phyloP scores from a whole-genome alignment of 2,113 vertebrate genomes.

The Antechinus stuartii region DNA sequence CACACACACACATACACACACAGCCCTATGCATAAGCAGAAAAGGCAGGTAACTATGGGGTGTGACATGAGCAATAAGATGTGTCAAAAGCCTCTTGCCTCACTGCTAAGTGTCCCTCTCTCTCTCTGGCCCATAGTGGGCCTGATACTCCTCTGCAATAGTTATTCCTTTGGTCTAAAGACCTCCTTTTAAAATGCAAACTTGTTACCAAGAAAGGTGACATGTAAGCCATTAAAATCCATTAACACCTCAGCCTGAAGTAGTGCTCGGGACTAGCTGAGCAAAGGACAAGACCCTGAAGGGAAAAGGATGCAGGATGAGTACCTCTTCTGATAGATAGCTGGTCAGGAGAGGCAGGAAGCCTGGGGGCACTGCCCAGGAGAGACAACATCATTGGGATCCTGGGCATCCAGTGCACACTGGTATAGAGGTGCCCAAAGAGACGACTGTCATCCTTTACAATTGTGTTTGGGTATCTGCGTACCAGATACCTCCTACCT shows the following conservation, averaged over 20 bases:
- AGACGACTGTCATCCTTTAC: neutral
- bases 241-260: neutral
- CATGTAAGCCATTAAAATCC: neutral
- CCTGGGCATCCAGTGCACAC: neutral
- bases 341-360: constrained; percentile 28
- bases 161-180: neutral
- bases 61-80: neutral
- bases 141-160: neutral
- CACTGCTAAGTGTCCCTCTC: neutral
- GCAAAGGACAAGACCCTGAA: constrained; percentile 7
- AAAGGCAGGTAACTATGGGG: neutral
- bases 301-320: neutral
- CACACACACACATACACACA: neutral
- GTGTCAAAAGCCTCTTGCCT: neutral
- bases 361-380: neutral
- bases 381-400: neutral
- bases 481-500: neutral
- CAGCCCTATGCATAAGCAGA: neutral
- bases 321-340: neutral
- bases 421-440: neutral
- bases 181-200: neutral
- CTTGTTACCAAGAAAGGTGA: constrained; percentile 9
- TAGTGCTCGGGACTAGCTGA: neutral
- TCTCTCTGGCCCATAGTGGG: neutral
- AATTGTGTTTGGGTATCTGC: neutral